Evolutionary conservation across 2,888 invertebrate species (phyloP).

Genomic region (Hypomecis punctinalis): DNA sequence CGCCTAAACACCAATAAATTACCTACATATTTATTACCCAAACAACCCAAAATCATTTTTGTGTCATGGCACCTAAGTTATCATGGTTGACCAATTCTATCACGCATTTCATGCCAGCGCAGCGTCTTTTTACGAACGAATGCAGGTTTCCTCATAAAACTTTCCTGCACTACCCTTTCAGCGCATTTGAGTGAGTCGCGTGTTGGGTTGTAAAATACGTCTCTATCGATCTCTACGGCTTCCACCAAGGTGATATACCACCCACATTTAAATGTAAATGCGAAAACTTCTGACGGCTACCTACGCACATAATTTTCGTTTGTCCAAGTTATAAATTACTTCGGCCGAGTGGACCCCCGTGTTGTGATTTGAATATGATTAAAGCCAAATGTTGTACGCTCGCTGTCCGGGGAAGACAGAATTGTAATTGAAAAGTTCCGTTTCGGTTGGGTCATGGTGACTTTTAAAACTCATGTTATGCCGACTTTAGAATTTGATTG

Average conservation of each 20-base stretch:
- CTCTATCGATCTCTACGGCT: neutral
- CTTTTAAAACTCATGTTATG: slow-evolving; percentile 22
- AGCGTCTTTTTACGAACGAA: no score
- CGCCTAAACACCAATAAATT: no score
- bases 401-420: slow-evolving; percentile 42
- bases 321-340: slow-evolving; percentile 73
- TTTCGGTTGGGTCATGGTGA: slow-evolving; percentile 36
- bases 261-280: slow-evolving; percentile 80
- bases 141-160: no score
- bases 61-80: no score
- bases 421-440: slow-evolving; percentile 47
- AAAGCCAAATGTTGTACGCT: slow-evolving; percentile 62
- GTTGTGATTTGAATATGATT: slow-evolving; percentile 68
- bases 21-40: no score
- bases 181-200: no score
- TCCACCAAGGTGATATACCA: slow-evolving; percentile 71
- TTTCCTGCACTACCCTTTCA: no score
- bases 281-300: slow-evolving; percentile 72
- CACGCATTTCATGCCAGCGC: no score
- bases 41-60: no score
- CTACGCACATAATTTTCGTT: slow-evolving; percentile 74
- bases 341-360: slow-evolving; percentile 54
- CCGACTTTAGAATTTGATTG: slow-evolving; percentile 14
- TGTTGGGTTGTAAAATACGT: no score
- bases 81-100: no score